phyloP scores from a whole-genome alignment of 2,797 vertebrate genomes.

The Melanotaenia pygmaea region DNA sequence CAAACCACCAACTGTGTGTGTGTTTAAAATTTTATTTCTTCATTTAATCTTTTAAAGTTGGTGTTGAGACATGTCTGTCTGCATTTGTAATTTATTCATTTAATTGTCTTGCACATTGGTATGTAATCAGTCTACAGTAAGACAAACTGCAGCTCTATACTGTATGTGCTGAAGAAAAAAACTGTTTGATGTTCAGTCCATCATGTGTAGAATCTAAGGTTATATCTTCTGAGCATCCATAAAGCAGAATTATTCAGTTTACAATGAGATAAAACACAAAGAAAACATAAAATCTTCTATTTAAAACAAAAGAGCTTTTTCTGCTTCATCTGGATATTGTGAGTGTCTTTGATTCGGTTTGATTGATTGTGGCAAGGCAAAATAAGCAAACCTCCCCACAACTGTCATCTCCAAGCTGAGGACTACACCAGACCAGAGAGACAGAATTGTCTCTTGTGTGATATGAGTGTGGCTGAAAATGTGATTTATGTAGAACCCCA shows the following conservation, averaged over 20 bases:
- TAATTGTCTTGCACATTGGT: too few relatives aligned
- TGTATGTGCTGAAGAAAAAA: too few relatives aligned
- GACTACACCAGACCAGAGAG: background rate
- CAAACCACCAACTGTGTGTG: slow-evolving; percentile 37
- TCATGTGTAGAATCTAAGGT: background rate
- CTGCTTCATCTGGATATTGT: slow-evolving; percentile 1
- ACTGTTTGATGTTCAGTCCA: background rate
- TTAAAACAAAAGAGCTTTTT: background rate
- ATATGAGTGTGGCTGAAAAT: background rate
- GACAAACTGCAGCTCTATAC: background rate
- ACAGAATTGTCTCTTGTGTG: background rate
- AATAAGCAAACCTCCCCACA: slow-evolving; percentile 17
- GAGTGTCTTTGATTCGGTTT: slow-evolving; percentile 5
- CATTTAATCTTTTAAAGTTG: too few relatives aligned
- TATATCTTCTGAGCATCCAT: background rate
- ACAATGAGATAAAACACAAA: background rate
- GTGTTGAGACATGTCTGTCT: slow-evolving; percentile 28
- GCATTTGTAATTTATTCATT: slow-evolving; percentile 40
- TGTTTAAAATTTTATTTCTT: slow-evolving; percentile 5
- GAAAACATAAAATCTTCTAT: background rate
- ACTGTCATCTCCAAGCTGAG: slow-evolving; percentile 12
- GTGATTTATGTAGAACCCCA: background rate
- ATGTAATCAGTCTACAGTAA: background rate
- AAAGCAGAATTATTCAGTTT: background rate
- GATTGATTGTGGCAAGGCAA: slow-evolving; percentile 20